Conservation (phyloP, 2,888 invertebrate species). For the Choreutis nemorana region DNA sequence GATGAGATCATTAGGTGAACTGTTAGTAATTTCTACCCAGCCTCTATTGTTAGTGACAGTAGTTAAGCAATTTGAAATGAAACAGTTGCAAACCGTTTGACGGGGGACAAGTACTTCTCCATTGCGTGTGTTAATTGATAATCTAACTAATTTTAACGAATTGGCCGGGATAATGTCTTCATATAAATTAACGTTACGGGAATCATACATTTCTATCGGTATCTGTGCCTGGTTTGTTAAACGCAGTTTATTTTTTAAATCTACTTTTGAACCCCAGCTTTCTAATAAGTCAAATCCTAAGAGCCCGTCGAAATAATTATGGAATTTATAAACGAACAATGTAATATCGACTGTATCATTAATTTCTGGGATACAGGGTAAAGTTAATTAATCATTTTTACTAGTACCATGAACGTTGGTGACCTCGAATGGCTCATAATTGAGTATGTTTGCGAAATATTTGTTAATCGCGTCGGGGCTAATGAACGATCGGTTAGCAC, state of each 20-base stretch:
- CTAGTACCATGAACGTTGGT: conserved; percentile 13
- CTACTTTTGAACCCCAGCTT: conserved; percentile 14
- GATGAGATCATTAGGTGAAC: conserved; percentile 10
- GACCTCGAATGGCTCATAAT: conserved; percentile 12
- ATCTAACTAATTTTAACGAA: conserved; percentile 12
- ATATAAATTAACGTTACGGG: conserved; percentile 14
- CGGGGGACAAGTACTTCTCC: conserved; percentile 12
- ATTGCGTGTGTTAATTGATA: conserved; percentile 12
- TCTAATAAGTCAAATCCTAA: conserved; percentile 16
- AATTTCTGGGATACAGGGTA: conserved; percentile 14
- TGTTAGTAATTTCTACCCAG: conserved; percentile 13
- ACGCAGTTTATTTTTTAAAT: conserved; percentile 12
- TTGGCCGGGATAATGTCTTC: conserved; percentile 16
- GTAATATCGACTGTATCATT: conserved; percentile 8
- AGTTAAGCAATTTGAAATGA: conserved; percentile 14
- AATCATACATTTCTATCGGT: conserved; percentile 13
- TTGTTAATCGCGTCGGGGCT: conserved; percentile 13
- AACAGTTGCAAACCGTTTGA: conserved; percentile 15
- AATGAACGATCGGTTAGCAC: conserved; percentile 15
- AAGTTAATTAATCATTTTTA: conserved; percentile 14
- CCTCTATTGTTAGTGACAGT: conserved; percentile 14
- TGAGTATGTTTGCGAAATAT: conserved; percentile 3
- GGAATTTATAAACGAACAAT: conserved; percentile 17
- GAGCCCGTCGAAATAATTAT: conserved; percentile 17
- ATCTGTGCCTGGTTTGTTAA: conserved; percentile 8